Percentiles rank a stretch among this genome's conserved stretches.
phyloP scores from a whole-genome alignment of 1,140 invertebrate species.

The Eumaeus atala region DNA sequence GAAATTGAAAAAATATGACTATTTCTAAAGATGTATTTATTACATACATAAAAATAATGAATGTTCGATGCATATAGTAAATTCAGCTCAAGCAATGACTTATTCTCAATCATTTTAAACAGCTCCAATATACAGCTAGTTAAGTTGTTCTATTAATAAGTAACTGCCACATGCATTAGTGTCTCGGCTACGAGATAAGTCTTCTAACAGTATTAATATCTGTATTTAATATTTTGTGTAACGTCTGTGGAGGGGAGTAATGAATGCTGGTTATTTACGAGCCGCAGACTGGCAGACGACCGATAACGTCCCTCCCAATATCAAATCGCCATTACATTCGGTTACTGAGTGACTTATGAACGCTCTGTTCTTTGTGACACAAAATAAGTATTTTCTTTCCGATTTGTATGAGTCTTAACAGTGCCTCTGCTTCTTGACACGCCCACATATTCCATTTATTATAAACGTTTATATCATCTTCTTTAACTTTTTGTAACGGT shows the following conservation, averaged over 20 bases:
- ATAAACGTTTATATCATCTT: too few species aligned
- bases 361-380: constrained; percentile 15
- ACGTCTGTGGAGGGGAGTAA: constrained; percentile 41
- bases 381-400: constrained; percentile 7
- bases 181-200: constrained; percentile 26
- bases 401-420: too few species aligned
- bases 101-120: background rate
- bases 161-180: constrained; percentile 6
- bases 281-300: constrained; percentile 50
- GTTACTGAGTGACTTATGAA: constrained; percentile 50
- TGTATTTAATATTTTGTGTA: constrained; percentile 56
- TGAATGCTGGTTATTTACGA: constrained; percentile 63
- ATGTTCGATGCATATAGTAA: too few species aligned
- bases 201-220: constrained; percentile 31
- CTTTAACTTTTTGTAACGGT: too few species aligned
- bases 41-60: too few species aligned
- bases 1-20: too few species aligned
- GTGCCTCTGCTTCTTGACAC: too few species aligned
- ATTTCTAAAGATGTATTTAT: too few species aligned
- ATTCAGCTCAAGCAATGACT: too few species aligned
- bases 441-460: too few species aligned
- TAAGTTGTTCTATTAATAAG: constrained; percentile 7
- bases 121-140: background rate
- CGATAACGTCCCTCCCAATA: constrained; percentile 61
- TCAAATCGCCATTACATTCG: constrained; percentile 61